Base-by-base conservation (phyloP, 1,140 invertebrate genomes). In the Zaprionus camerounensis region DNA sequence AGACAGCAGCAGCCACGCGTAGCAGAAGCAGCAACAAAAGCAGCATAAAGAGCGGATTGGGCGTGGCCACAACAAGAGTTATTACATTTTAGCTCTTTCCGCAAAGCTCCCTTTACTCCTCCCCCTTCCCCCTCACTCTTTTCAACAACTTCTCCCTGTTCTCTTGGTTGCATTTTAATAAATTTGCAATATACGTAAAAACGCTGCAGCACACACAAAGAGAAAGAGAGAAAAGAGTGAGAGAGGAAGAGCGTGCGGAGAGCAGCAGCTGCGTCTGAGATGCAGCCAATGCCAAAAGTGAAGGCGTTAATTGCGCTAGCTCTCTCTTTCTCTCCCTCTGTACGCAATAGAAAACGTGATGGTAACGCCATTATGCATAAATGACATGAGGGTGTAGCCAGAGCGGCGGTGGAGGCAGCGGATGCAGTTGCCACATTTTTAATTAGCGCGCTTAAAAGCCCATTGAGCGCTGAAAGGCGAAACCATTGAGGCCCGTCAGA, bases 391-490 rank as follows among this genome's bases (percentile, higher is more conserved):
- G 44, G 36, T 26, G n/a, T 31, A 26, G 62, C 36, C 31, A 55
- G 31, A 58, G 34, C 31, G 24, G 28, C 34, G 24, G 22, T 9
- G 55, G 44, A 1, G 17, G 28, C 49, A 59, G 36, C 24, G 38
- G 38, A 15, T 88, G 78, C 78, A 81, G 63, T 81, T 81, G 84
- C 85, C 85, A 88, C 85, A 88, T 90, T 88, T 88, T 88, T 88
- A 88, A 88, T 88, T 88, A 88, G 85, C 85, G 78, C 76, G 71
- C 85, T 88, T 90, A 88, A 88, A 85, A 90, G 85, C 85, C 78
- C 85, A 88, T 88, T 88, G 75, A 88, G 78, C 12, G 53, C 24
- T 85, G 57, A 72, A 84, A 64, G 49, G 44, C 38, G 24, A 28
- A 34, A 46, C 56, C 36, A 69, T 70, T 59, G 59, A 59, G 53